These are phyloP conservation scores for Porites evermanni DNA, from an alignment of 92 coral and sea anemone species.

Conservation along the genomic window DNA sequence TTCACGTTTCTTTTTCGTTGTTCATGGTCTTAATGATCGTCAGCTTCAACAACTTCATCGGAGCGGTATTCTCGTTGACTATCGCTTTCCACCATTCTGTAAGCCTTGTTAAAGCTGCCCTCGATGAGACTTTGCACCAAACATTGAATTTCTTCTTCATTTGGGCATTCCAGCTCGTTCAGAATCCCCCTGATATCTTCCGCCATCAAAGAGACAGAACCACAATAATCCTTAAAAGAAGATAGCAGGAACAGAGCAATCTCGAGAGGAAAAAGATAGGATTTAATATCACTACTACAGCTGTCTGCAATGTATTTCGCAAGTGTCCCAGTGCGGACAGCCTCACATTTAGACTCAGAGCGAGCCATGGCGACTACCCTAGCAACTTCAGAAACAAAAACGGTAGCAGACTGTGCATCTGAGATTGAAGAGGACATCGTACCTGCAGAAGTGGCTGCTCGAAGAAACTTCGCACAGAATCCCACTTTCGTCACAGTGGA, in stretches of 20 bases:
- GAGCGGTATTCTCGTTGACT: too few relatives aligned
- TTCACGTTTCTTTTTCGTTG: too few relatives aligned
- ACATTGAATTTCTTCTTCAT: too few relatives aligned
- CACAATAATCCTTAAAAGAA: conserved; percentile 25
- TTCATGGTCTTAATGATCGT: too few relatives aligned
- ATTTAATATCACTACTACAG: too few relatives aligned
- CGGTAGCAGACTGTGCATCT: too few relatives aligned
- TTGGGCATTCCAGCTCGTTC: conserved; percentile 25
- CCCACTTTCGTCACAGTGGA: conserved; percentile 33
- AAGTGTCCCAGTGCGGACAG: conserved; percentile 14
- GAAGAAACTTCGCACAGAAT: conserved; percentile 40
- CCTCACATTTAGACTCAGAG: background rate
- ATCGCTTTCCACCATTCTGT: too few relatives aligned
- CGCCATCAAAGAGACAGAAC: conserved; percentile 18
- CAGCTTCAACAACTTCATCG: too few relatives aligned
- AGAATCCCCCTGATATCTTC: conserved; percentile 23
- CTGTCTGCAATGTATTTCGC: conserved; percentile 36
- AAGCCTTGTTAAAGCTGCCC: too few relatives aligned
- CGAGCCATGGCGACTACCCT: conserved; percentile 37
- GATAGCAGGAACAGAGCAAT: conserved; percentile 24
- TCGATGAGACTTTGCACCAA: too few relatives aligned
- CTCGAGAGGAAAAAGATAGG: conserved; percentile 35
- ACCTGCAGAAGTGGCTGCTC: conserved; percentile 7
- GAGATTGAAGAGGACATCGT: conserved; percentile 24
- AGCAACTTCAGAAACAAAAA: conserved; percentile 7